Conservation (phyloP, 1,140 invertebrate species). For the Drosophila nannoptera region DNA sequence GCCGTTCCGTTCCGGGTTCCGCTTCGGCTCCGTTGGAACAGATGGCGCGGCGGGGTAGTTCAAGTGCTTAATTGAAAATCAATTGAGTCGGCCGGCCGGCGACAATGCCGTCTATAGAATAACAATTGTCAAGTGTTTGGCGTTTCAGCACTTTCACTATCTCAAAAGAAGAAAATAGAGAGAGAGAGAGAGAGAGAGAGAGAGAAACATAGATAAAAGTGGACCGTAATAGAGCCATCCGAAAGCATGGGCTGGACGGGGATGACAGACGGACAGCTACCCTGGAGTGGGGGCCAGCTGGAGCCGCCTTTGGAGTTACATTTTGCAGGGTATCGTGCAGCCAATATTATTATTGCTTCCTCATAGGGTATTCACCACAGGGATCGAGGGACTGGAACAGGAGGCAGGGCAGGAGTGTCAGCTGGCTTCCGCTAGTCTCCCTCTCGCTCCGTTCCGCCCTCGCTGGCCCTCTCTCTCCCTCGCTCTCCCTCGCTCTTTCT, state of each 20-base stretch:
- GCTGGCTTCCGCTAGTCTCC: background rate
- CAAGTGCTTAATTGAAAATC: constrained; percentile 38
- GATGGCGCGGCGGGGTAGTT: background rate
- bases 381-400: too few relatives aligned
- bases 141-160: constrained; percentile 32
- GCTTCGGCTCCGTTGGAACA: constrained; percentile 9
- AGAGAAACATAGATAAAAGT: background rate
- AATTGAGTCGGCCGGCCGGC: constrained; percentile 29
- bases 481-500: too few relatives aligned
- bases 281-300: too few relatives aligned
- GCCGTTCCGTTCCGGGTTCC: background rate
- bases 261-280: too few relatives aligned
- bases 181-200: background rate
- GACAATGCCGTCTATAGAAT: constrained; percentile 20
- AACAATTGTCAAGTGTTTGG: constrained; percentile 12
- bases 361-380: too few relatives aligned
- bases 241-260: too few relatives aligned
- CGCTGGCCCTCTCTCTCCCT: too few relatives aligned
- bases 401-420: background rate
- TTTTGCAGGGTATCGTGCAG: too few relatives aligned
- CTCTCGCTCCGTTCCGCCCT: too few relatives aligned
- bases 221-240: background rate
- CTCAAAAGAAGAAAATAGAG: background rate
- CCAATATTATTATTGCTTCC: too few relatives aligned
- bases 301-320: too few relatives aligned